These are phyloP conservation scores for Heliconius melpomene DNA, from an alignment of 1,140 invertebrate species.

Conservation along the genomic window DNA sequence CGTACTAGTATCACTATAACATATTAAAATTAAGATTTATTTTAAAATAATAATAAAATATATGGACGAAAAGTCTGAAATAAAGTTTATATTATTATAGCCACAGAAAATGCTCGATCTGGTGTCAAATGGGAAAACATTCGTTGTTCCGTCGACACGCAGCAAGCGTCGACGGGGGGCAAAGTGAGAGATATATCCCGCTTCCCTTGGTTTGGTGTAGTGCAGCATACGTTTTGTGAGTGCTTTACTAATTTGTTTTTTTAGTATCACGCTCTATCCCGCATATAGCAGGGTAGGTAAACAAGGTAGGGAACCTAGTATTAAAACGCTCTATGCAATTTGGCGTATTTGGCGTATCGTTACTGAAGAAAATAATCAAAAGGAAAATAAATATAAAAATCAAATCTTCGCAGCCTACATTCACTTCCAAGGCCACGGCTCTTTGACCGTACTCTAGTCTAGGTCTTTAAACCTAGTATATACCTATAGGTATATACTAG, in stretches of 20 bases:
- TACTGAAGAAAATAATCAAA: no score
- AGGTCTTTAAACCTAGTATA: no score
- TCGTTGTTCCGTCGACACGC: conserved; percentile 47
- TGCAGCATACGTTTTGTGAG: conserved; percentile 65
- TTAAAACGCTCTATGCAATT: no score
- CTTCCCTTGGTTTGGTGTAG: conserved; percentile 61
- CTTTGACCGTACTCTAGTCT: no score
- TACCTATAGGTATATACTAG: no score
- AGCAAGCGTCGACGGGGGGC: conserved; percentile 51
- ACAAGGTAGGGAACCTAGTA: not conserved
- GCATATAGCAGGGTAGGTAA: not conserved
- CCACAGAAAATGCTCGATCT: not conserved
- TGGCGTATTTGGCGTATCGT: no score
- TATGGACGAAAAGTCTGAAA: not conserved
- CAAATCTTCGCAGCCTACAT: not conserved
- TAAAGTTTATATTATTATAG: not conserved
- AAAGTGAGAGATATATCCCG: conserved; percentile 47
- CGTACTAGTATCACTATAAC: no score
- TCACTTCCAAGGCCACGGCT: not conserved
- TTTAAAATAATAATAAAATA: not conserved
- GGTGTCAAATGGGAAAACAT: conserved; percentile 46
- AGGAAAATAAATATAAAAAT: no score
- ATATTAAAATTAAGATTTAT: no score
- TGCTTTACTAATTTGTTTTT: conserved; percentile 13
- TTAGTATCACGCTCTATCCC: no score